Evolutionary conservation across 2,888 invertebrate genomes (phyloP), one percentile per base, ranked within the genome.

Genomic region (Parochlus steinenii): DNA sequence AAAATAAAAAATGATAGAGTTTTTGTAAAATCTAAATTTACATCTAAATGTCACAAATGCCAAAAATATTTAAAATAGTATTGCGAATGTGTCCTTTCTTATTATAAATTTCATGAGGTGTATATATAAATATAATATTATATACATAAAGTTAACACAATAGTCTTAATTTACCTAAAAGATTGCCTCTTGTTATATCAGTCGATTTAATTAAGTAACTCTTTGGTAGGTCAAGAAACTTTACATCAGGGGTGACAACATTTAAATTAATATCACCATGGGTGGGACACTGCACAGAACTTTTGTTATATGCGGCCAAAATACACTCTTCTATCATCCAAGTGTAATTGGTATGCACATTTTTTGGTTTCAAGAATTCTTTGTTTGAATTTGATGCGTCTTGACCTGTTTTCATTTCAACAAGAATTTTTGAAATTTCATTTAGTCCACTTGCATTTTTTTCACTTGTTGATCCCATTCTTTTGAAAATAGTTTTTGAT

Each of bases 311-410:
- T 0, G 86, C 85, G 1, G 79, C 74, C 36, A 93, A 65, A 51
- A 97, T 89, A 59, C 95, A 95, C 55, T 93, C 87, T 61, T 98
- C 97, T 16, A 95, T 82, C 63, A 87, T 82, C 83, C 92, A 92
- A 7, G 77, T 70, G 48, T 79, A 82, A 40, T 65, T 67, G 37
- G 63, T 58, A 43, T 53, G 59, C 10, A 51, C 50, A 34, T 48
- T 51, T 20, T 56, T 55, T n/a, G n/a, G n/a, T n/a, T n/a, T n/a
- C 2, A 52, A 37, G 44, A 46, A 48, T 41, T 64, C 58, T 46
- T 61, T 56, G 26, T 47, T 56, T 36, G 61, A 49, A n/a, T 62
- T 57, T 40, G 44, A 31, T 12, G 30, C 27, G 3, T 15, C 23
- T 7, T 12, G 33, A 29, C 12, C 24, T 23, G 15, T 38, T 12